Evolutionary conservation across 2,113 vertebrate genomes (phyloP), one percentile per base, ranked within the genome.

Genomic region (Tupaia tana): DNA sequence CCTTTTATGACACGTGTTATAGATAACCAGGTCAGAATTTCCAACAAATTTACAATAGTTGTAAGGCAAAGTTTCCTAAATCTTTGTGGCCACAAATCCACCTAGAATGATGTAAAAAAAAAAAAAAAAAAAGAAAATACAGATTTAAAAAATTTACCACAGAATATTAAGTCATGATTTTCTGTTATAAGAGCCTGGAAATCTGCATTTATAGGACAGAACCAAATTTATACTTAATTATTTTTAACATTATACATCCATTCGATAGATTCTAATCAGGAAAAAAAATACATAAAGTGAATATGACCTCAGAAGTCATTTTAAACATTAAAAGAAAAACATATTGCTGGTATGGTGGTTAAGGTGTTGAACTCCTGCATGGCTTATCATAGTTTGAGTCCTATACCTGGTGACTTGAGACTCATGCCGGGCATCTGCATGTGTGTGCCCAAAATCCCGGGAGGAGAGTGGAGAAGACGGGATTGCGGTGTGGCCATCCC

Each of bases 211-310:
- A 64, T 0, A 73, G 64, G 66, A 31, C 6, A 83, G 8, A 84
- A 59, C 9, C 25, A 29, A 69, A 73, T 77, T 83, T 89, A 69
- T 87, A 70, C 58, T 86, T 83, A 66, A 19, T 6, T 93, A 81
- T 73, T 75, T 75, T 88, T 80, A 95, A 73, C 9, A n/a, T 43
- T 52, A 6, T 25, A 75, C 5, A 15, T 52, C 25, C 58, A 9
- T 81, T 78, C 10, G 90, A 6, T n/a, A 69, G 11, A 20, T 96
- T 89, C 8, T 11, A 52, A 86, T 93, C 12, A 85, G 43, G 43
- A 29, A 93, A 95, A 82, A 31, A 90, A 84, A 66, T 83, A 67
- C 15, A 75, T 85, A 63, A 94, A 67, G 4, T 58, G 14, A 52
- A 13, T 31, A 0, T 78, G 20, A 77, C 3, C 25, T 18, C 8